These are phyloP conservation scores for Oreortyx pictus DNA, from an alignment of 2,797 vertebrate species.

Conservation along the genomic window DNA sequence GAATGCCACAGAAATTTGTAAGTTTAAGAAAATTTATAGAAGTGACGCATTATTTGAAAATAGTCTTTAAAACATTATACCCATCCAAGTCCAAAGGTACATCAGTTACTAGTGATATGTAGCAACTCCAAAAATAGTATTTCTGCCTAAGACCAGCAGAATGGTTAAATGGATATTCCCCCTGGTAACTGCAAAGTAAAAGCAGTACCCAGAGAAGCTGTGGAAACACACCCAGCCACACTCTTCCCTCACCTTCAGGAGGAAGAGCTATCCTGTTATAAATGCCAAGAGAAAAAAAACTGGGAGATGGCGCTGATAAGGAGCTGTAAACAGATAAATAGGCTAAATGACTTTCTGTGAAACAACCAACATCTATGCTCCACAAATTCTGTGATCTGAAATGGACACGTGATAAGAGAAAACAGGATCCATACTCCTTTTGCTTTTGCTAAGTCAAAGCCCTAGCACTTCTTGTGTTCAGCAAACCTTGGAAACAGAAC, in stretches of 20 bases:
- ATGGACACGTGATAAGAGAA: not conserved
- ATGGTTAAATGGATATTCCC: slow-evolving; percentile 12
- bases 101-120: not conserved
- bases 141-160: not conserved
- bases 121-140: not conserved
- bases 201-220: not conserved
- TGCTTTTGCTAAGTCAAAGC: not conserved
- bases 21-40: not conserved
- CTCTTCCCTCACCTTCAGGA: slow-evolving; percentile 12
- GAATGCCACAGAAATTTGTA: not conserved
- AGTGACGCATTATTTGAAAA: not conserved
- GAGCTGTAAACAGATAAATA: not conserved
- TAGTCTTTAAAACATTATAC: not conserved
- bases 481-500: not conserved
- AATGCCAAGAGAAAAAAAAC: not conserved
- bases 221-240: not conserved
- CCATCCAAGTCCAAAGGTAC: not conserved
- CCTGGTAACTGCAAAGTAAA: not conserved
- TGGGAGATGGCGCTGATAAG: slow-evolving; percentile 1
- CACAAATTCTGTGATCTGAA: slow-evolving; percentile 19
- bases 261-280: not conserved
- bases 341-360: slow-evolving; percentile 2
- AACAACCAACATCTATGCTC: not conserved
- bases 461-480: not conserved
- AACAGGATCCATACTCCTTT: not conserved